These are phyloP conservation scores for Apis laboriosa DNA, from an alignment of 1,140 invertebrate species.

Conservation along the genomic window DNA sequence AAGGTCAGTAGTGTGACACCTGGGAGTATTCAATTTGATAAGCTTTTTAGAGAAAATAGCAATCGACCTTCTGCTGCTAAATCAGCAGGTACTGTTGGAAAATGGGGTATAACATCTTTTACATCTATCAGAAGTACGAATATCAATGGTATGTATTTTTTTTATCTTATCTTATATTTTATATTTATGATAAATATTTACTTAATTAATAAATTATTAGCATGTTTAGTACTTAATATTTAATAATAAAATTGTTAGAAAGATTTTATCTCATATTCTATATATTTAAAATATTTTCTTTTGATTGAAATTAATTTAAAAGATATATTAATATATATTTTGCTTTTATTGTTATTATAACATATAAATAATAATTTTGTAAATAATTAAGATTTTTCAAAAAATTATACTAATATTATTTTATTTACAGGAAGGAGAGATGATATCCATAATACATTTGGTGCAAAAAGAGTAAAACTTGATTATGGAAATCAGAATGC, in stretches of 20 bases:
- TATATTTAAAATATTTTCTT: background rate
- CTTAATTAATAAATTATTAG: slow-evolving; percentile 5
- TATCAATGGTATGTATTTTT: slow-evolving; percentile 83
- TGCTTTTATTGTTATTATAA: background rate
- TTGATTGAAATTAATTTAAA: background rate
- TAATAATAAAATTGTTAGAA: slow-evolving; percentile 10
- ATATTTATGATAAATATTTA: background rate
- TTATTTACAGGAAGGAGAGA: slow-evolving; percentile 71
- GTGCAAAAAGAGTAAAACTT: slow-evolving; percentile 73
- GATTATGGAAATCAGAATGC: slow-evolving; percentile 78
- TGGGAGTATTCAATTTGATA: slow-evolving; percentile 88
- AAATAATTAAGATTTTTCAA: background rate
- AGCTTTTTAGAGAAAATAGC: slow-evolving; percentile 91
- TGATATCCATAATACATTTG: slow-evolving; percentile 70
- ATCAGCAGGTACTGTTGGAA: slow-evolving; percentile 93
- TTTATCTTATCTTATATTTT: slow-evolving; percentile 8
- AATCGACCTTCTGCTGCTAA: slow-evolving; percentile 93
- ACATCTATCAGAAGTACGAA: slow-evolving; percentile 91
- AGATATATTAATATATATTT: background rate
- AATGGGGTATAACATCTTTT: slow-evolving; percentile 96
- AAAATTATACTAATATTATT: slow-evolving; percentile 7
- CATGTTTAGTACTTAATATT: background rate
- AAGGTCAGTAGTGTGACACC: slow-evolving; percentile 80
- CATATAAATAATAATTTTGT: background rate
- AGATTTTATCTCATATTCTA: background rate